Percentiles rank a stretch among this genome's conserved stretches.
Conservation (phyloP, 2,113 vertebrate genomes). For the Athene noctua region DNA sequence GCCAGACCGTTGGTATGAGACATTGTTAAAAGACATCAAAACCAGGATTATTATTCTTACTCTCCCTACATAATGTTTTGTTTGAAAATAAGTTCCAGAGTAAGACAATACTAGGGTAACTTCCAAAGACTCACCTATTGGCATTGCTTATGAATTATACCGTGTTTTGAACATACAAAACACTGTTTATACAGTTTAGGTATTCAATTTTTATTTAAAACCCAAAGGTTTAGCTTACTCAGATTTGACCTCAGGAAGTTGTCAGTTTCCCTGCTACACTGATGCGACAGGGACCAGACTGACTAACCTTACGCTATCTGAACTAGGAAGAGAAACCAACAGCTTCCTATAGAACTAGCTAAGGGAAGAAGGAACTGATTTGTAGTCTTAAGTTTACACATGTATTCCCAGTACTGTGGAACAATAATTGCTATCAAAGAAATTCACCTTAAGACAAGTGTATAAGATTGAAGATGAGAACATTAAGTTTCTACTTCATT, state of each 20-base stretch:
- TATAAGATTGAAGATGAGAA: slow-evolving; percentile 37
- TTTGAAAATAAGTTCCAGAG: slow-evolving; percentile 35
- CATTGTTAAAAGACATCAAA: neutral
- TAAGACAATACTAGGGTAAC: neutral
- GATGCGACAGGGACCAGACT: neutral
- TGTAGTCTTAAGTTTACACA: neutral
- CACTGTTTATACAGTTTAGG: neutral
- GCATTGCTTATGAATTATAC: neutral
- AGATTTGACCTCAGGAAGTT: neutral
- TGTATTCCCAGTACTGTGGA: neutral
- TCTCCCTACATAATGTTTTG: neutral
- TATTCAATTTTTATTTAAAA: neutral
- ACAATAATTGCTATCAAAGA: neutral
- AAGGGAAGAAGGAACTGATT: neutral
- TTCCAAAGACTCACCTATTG: neutral
- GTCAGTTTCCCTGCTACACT: neutral
- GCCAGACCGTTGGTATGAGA: neutral
- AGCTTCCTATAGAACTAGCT: neutral
- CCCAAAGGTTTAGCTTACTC: neutral
- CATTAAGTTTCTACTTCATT: slow-evolving; percentile 31
- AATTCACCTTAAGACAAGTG: slow-evolving; percentile 36
- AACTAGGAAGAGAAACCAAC: neutral
- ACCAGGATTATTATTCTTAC: neutral
- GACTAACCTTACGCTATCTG: neutral
- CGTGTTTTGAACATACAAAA: neutral